A percentile compares a stretch with the other conserved stretches of the same genome.
These are phyloP conservation scores for Drosophila villosipedis DNA, from an alignment of 2,888 invertebrate genomes.

Conservation along the genomic window DNA sequence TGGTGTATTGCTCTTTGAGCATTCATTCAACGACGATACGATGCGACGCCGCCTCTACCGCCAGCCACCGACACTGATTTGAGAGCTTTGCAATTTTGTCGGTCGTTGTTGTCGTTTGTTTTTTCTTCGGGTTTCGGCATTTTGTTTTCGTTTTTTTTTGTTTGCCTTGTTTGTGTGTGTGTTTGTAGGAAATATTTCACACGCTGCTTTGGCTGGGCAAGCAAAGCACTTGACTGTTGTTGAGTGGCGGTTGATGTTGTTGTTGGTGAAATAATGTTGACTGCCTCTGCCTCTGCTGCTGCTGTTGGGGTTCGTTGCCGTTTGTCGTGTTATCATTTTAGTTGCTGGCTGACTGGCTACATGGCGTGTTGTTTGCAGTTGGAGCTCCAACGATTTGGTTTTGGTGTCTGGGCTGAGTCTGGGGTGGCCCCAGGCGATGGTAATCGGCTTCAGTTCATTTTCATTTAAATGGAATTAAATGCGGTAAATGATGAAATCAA, in stretches of 20 bases:
- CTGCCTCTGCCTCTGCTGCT: constrained; percentile 15
- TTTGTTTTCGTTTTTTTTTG: constrained; percentile 24
- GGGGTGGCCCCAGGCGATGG: constrained; percentile 52
- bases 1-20: constrained; percentile 64
- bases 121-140: constrained; percentile 38
- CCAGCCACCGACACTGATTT: constrained; percentile 43
- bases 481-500: constrained; percentile 78
- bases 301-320: constrained; percentile 75
- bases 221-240: constrained; percentile 77
- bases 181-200: constrained; percentile 74
- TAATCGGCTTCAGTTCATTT: constrained; percentile 81
- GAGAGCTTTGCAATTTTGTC: constrained; percentile 79
- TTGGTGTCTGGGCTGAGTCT: constrained; percentile 65
- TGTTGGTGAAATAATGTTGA: constrained; percentile 50
- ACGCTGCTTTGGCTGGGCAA: constrained; percentile 76
- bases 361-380: constrained; percentile 56
- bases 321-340: constrained; percentile 73
- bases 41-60: constrained; percentile 19
- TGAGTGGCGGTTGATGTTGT: constrained; percentile 61
- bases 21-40: constrained; percentile 76
- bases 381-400: constrained; percentile 16
- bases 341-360: constrained; percentile 69
- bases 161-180: constrained; percentile 23
- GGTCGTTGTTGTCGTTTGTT: constrained; percentile 55
- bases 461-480: constrained; percentile 80